Base-by-base conservation (phyloP, 2,113 vertebrate species). In the Cricetomys ansorgei region DNA sequence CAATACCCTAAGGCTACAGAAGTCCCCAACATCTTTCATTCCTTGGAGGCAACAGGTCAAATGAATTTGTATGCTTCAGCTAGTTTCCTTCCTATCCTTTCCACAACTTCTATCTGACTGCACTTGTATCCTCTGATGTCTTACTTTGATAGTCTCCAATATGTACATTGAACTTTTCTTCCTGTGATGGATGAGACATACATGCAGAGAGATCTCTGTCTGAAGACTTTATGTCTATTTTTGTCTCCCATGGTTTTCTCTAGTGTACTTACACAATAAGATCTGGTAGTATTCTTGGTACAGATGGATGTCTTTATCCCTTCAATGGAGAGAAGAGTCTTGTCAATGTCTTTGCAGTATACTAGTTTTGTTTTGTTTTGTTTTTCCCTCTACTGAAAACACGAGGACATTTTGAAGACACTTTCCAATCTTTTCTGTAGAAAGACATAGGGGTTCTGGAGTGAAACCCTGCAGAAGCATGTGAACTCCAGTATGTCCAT, bases 401-500 rank as follows among this genome's bases (percentile, higher is more conserved):
- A 45, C n/a, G 17, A 88, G 3, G 21, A 3, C 50, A 27, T 5
- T 84, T 43, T 80, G 1, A 17, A 31, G 48, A 45, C 55, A 67
- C 17, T 90, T 37, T 69, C 50, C 23, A 34, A 15, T 27, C 6
- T 91, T 88, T 89, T 34, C 8, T 88, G 0, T 40, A 59, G 1
- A 16, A 21, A 76, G 0, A 0, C 64, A 0, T 3, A 37, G 21
- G 25, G 4, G 11, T 69, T 80, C 2, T 67, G 48, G n/a, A 64
- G 45, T 17, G 69, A 88, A 96, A n/a, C 1, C 0, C 16, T n/a
- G 0, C 0, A 64, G 16, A 3, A 64, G 2, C 43, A 3, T 79
- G 1, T 43, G 40, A 59, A n/a, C 1, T 1, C 19, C 27, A 7
- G 34, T 34, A 2, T 34, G 3, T n/a, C 16, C 5, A 15, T 29